Base-by-base conservation (phyloP, 2,113 vertebrate genomes). In the Eptatretus burgeri region DNA sequence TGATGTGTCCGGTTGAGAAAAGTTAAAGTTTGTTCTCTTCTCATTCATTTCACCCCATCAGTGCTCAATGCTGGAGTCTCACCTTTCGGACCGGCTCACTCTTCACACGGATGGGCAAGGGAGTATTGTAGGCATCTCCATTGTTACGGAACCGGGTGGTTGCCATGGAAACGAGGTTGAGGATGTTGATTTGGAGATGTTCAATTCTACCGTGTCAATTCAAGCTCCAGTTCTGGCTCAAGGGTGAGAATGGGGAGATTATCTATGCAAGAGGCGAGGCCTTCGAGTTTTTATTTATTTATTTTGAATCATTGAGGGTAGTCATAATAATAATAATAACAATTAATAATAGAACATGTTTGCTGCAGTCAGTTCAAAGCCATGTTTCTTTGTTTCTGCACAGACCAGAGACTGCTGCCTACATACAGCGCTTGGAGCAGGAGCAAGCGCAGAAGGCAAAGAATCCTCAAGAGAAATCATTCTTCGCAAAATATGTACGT, bases 401-500 rank as follows among this genome's bases (percentile, higher is more conserved):
- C 70, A 89, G 85, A 20, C 84, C 85, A 0, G 84, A 84, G 71
- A 89, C 85, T 0, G 80, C 81, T 1, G 74, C 79, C 51, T 91
- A 79, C 70, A 80, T 88, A 1, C 78, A 84, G 66, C 76, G 78
- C 7, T 67, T 89, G 73, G 82, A 89, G 60, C 76, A 74, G 73
- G 84, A 91, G 71, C 72, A 78, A n/a, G 82, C 82, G 62, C 83
- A 84, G 71, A 85, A 83, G 73, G 81, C 79, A 20, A 85, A 83
- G 70, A 87, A 83, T 70, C 81, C 84, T 2, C 84, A 91, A 70
- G 85, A 91, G 68, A 91, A 88, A 66, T 86, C 83, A 16, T 91
- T 91, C 69, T 84, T 91, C 18, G 85, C 84, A 52, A 86, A 84
- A 88, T 91, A 91, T 13, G 85, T 88, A 72, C 82, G 82, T 41